Evolutionary conservation across 2,888 invertebrate species (phyloP).

Genomic region (Mantis religiosa): DNA sequence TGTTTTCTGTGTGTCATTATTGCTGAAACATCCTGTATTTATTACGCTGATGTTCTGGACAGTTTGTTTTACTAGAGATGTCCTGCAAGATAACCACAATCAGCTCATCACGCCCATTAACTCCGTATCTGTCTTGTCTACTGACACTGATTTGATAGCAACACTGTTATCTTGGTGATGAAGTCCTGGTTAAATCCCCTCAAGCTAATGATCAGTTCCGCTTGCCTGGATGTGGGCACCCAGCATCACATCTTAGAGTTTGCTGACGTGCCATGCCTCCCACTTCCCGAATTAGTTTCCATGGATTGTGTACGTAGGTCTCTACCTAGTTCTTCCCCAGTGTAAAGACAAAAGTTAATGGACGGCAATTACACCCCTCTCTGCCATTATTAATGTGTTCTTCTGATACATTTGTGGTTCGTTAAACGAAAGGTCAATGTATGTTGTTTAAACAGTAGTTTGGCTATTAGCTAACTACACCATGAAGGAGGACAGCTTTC

Average conservation of each 20-base stretch:
- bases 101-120: background rate
- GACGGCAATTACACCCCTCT: too few species aligned
- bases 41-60: too few species aligned
- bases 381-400: too few species aligned
- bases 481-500: too few species aligned
- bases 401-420: too few species aligned
- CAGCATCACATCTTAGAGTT: background rate
- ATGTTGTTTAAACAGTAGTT: too few species aligned
- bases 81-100: background rate
- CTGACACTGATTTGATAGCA: background rate
- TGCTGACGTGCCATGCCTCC: background rate
- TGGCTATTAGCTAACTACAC: too few species aligned
- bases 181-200: background rate
- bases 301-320: too few species aligned
- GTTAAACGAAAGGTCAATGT: too few species aligned
- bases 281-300: background rate
- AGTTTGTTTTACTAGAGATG: too few species aligned
- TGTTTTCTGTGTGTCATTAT: too few species aligned
- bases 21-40: too few species aligned
- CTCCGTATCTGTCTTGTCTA: background rate
- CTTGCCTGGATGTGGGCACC: background rate
- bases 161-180: background rate
- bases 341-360: background rate
- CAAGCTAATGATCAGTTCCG: background rate
- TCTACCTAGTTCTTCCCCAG: background rate